phyloP scores from a whole-genome alignment of 2,113 vertebrate species.

The Callorhinus ursinus region DNA sequence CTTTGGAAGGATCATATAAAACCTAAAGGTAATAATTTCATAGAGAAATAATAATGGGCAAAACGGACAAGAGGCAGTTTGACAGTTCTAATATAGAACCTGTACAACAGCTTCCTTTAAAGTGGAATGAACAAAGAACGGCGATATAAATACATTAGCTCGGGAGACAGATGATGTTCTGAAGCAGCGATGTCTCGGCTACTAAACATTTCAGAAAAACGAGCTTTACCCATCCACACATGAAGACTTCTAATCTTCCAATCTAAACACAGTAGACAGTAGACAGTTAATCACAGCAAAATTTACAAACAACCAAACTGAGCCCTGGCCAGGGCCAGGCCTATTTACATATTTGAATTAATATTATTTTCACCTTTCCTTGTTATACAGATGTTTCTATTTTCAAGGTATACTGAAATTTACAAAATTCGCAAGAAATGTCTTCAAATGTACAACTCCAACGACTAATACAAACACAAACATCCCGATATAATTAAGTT shows the following conservation, averaged over 20 bases:
- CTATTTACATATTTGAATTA: constrained; percentile 82
- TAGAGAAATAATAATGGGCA: constrained; percentile 17
- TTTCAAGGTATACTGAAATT: constrained; percentile 72
- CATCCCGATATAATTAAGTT: constrained; percentile 26
- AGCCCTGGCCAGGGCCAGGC: constrained; percentile 63
- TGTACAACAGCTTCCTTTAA: constrained; percentile 63
- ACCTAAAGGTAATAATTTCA: background rate
- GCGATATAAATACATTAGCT: constrained; percentile 64
- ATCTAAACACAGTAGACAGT: constrained; percentile 64
- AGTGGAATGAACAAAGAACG: constrained; percentile 55
- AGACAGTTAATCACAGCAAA: constrained; percentile 77
- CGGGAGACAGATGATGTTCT: background rate
- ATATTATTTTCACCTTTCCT: constrained; percentile 73
- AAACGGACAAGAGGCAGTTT: constrained; percentile 37
- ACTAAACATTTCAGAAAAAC: constrained; percentile 66
- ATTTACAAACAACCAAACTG: constrained; percentile 78
- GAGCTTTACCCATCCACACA: constrained; percentile 59
- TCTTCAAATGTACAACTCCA: constrained; percentile 81
- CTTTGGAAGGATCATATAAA: constrained; percentile 45
- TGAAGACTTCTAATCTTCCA: constrained; percentile 54
- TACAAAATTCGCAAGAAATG: constrained; percentile 78
- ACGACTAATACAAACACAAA: constrained; percentile 63
- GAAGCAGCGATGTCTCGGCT: constrained; percentile 62
- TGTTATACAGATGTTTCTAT: constrained; percentile 81
- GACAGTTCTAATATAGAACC: constrained; percentile 83